Base-by-base conservation (phyloP, 2,113 vertebrate genomes). In the Pygoscelis antarcticus region DNA sequence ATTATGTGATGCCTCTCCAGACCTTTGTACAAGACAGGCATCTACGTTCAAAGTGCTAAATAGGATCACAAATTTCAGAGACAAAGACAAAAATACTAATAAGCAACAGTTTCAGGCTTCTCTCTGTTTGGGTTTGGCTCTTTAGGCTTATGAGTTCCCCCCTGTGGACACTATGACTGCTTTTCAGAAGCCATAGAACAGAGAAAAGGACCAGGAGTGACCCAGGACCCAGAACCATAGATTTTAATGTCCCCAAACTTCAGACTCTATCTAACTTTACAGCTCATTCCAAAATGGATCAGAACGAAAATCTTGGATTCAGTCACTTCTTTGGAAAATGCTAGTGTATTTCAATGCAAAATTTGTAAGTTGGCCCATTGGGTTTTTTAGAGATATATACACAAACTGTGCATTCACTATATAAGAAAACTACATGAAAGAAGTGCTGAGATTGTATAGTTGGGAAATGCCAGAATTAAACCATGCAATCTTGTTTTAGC, bases 11-110 rank as follows among this genome's bases (percentile, higher is more conserved):
- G 62, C 68, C 47, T 90, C 71, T 62, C 84, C 84, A 22, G 52
- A 32, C 42, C 75, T 69, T 17, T 2, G 57, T 40, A 21, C 42
- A 0, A 11, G 30, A 58, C 51, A 34, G 44, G 11, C 47, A 2
- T 1, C 77, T 27, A 0, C 2, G 1, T 26, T 32, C 49, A 16
- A 23, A n/a, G 29, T 8, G 0, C 62, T 26, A 10, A 61, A 55
- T 1, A 13, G 46, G 34, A 12, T 22, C 40, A 30, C 34, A 77
- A 79, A 62, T 60, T 40, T 42, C 22, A 88, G n/a, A 58, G 27
- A 54, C 18, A 46, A 32, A 58, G 15, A 21, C 26, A 38, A 46
- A 65, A 89, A 17, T 55, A 44, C 44, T 47, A 3, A 34, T 34
- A 34, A 65, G 54, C 47, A 49, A 23, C 27, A 30, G 38, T 29